Evolutionary conservation across 2,113 vertebrate species (phyloP).

Genomic region (Colistium nudipinnis): DNA sequence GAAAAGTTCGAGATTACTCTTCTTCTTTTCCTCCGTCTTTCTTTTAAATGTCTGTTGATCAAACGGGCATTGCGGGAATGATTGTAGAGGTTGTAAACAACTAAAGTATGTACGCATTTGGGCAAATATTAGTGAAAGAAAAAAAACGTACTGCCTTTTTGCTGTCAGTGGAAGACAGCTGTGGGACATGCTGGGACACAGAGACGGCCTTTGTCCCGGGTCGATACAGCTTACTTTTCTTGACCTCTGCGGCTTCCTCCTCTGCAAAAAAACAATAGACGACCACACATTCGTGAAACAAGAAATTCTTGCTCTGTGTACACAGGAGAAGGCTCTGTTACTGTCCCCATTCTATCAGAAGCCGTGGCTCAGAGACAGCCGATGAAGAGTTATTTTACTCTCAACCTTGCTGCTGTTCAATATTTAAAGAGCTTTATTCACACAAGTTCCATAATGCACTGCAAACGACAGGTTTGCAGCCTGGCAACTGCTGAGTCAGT

Average conservation of each 20-base stretch:
- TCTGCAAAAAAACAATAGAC: constrained; percentile 63
- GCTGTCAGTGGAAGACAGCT: constrained; percentile 60
- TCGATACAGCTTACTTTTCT: constrained; percentile 82
- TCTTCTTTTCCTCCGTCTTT: constrained; percentile 84
- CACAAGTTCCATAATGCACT: neutral
- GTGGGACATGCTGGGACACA: constrained; percentile 63
- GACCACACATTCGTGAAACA: neutral
- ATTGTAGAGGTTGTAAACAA: no score
- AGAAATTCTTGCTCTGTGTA: no score
- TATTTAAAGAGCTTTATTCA: constrained; percentile 2
- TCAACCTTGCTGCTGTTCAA: neutral
- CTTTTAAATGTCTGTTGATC: constrained; percentile 76
- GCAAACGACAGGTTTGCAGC: neutral
- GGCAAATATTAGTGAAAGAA: no score
- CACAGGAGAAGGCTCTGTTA: neutral
- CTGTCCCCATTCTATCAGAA: neutral
- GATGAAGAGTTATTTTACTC: neutral
- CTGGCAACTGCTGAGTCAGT: neutral
- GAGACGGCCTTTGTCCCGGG: constrained; percentile 77
- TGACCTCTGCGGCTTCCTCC: constrained; percentile 79
- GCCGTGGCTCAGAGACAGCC: neutral
- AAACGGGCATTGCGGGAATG: constrained; percentile 12
- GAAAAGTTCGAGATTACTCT: constrained; percentile 85
- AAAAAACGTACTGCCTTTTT: constrained; percentile 78
- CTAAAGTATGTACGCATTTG: no score